These are phyloP conservation scores for Idaea biselata DNA, from an alignment of 2,888 invertebrate genomes.

Conservation along the genomic window DNA sequence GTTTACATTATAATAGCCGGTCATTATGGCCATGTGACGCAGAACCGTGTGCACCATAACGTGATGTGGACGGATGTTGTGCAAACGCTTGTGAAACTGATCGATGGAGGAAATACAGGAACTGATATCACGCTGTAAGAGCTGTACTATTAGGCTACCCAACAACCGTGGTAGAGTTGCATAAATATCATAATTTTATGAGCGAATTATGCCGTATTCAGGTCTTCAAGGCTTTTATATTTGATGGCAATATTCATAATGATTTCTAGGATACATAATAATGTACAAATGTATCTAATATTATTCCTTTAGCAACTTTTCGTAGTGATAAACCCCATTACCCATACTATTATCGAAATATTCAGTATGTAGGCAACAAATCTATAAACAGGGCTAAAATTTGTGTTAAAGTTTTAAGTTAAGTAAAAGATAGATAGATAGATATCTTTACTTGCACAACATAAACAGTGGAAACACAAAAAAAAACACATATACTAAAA, in stretches of 20 bases:
- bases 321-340: too few relatives aligned
- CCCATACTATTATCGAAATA: too few relatives aligned
- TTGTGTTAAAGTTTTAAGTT: too few relatives aligned
- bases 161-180: background rate
- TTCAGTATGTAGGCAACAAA: too few relatives aligned
- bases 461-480: too few relatives aligned
- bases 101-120: constrained; percentile 3
- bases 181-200: background rate
- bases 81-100: constrained; percentile 15
- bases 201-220: background rate
- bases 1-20: constrained; percentile 1
- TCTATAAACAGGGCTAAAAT: too few relatives aligned
- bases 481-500: too few relatives aligned
- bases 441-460: too few relatives aligned
- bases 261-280: too few relatives aligned
- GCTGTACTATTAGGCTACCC: background rate
- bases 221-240: background rate
- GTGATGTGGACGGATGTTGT: constrained; percentile 26
- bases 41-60: constrained; percentile 20
- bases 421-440: too few relatives aligned
- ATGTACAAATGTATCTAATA: too few relatives aligned
- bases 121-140: background rate
- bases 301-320: too few relatives aligned
- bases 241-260: background rate
- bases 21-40: constrained; percentile 1